Conservation (phyloP, 2,888 invertebrate genomes). For the Netelia fuscicornis region DNA sequence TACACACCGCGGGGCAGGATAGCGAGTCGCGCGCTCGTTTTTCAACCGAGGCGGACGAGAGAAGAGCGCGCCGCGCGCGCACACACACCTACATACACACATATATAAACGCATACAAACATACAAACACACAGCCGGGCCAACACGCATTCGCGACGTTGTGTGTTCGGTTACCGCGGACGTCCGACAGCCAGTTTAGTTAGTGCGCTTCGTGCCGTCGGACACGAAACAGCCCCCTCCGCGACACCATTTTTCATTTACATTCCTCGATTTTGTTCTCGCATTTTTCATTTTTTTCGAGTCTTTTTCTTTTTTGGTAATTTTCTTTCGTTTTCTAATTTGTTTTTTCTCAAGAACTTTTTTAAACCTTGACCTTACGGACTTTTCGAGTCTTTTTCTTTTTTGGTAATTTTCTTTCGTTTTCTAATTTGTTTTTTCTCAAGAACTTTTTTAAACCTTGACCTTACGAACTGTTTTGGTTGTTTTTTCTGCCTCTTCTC, state of each 20-base stretch:
- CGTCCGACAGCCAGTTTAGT: slow-evolving; percentile 73
- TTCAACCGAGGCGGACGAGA: slow-evolving; percentile 40
- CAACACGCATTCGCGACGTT: slow-evolving; percentile 28
- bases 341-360: background rate
- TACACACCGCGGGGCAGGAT: slow-evolving; percentile 51
- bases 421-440: background rate
- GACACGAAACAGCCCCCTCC: slow-evolving; percentile 67
- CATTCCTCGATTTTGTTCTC: background rate
- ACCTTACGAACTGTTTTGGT: background rate
- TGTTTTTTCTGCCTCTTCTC: background rate
- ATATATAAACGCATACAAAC: background rate
- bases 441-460: too few species aligned
- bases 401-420: background rate
- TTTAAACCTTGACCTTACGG: background rate
- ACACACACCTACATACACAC: slow-evolving; percentile 6
- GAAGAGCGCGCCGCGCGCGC: slow-evolving; percentile 24
- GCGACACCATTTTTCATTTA: slow-evolving; percentile 10
- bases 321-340: background rate
- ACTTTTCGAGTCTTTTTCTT: background rate
- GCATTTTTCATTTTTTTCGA: background rate
- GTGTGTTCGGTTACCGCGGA: slow-evolving; percentile 62
- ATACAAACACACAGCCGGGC: slow-evolving; percentile 19
- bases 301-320: background rate
- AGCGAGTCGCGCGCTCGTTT: slow-evolving; percentile 57
- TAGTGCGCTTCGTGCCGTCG: slow-evolving; percentile 74